These are phyloP conservation scores for Bombus fervidus DNA, from an alignment of 1,140 invertebrate species.

Conservation along the genomic window DNA sequence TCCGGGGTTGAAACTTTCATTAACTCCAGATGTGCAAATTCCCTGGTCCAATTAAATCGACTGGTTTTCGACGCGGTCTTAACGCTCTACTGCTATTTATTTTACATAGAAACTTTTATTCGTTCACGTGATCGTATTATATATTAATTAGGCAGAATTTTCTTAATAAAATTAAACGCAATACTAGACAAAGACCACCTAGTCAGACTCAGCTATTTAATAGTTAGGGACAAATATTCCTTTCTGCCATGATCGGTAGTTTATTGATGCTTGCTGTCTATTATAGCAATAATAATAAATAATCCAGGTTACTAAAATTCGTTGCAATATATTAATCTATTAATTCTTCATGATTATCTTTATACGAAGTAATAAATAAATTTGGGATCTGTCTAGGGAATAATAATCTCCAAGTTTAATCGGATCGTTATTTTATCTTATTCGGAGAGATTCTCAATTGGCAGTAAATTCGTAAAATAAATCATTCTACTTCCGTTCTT, in stretches of 20 bases:
- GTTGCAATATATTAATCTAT: no score
- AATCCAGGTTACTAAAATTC: background rate
- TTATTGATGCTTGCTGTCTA: no score
- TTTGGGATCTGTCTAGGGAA: no score
- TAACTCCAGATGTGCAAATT: constrained; percentile 40
- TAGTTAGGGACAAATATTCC: no score
- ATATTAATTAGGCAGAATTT: background rate
- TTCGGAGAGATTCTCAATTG: background rate
- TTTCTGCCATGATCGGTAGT: no score
- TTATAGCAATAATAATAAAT: no score
- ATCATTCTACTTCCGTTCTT: background rate
- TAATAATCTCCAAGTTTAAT: no score
- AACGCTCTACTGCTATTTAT: constrained; percentile 11
- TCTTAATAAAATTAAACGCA: background rate
- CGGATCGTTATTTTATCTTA: background rate
- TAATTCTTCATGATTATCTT: no score
- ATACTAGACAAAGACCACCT: no score
- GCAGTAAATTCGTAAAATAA: background rate
- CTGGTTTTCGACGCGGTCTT: background rate
- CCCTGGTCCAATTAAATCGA: constrained; percentile 36
- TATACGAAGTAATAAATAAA: no score
- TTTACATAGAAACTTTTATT: background rate
- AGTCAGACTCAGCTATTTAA: no score
- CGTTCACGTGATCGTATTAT: background rate
- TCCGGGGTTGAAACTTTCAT: constrained; percentile 27